Conservation (phyloP, 1,140 invertebrate genomes). For the Drosophila kepulauana region DNA sequence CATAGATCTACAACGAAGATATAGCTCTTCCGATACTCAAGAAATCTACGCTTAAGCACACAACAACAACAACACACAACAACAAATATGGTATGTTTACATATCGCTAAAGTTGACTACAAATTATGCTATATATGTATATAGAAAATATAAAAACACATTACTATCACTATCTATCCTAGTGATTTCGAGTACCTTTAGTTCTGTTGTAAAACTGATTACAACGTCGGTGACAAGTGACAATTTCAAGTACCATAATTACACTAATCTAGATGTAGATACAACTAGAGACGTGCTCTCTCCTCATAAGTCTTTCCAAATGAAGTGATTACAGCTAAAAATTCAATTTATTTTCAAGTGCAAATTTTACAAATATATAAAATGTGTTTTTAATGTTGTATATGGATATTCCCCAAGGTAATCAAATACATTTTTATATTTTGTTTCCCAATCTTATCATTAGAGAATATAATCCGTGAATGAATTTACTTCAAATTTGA, state of each 20-base stretch:
- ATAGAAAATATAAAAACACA: background rate
- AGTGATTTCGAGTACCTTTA: conserved; percentile 1
- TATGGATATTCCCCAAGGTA: too few relatives aligned
- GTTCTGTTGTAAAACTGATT: conserved; percentile 6
- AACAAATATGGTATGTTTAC: conserved; percentile 62
- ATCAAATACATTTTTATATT: too few relatives aligned
- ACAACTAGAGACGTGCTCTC: background rate
- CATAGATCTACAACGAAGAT: conserved; percentile 1
- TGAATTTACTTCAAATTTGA: too few relatives aligned
- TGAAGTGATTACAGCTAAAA: too few relatives aligned
- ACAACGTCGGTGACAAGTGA: conserved; percentile 21
- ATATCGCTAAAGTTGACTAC: conserved; percentile 3
- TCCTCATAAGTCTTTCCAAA: too few relatives aligned
- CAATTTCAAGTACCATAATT: conserved; percentile 18
- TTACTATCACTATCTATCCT: conserved; percentile 9
- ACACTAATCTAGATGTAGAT: conserved; percentile 4
- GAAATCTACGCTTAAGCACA: background rate
- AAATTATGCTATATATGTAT: background rate
- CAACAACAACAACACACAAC: background rate
- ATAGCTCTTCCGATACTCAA: background rate
- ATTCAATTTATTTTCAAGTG: background rate
- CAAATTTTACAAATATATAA: background rate
- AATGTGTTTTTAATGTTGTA: too few relatives aligned
- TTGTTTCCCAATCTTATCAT: too few relatives aligned
- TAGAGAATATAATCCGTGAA: too few relatives aligned